Evolutionary conservation across 2,888 invertebrate genomes (phyloP).

Genomic region (Tyria jacobaeae): DNA sequence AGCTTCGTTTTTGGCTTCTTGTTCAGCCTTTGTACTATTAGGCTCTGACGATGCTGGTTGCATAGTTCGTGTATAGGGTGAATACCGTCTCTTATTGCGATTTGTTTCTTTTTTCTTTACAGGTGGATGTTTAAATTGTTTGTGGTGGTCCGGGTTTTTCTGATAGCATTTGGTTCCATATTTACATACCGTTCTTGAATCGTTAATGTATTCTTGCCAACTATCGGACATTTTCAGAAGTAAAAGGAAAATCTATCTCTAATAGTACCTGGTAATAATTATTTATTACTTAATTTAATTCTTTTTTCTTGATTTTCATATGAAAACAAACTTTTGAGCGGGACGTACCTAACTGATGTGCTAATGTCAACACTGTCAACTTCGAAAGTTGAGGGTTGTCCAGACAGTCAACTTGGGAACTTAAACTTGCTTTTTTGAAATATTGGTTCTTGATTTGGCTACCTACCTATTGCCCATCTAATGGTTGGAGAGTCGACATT

Average conservation of each 20-base stretch:
- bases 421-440: no score
- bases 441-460: no score
- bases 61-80: constrained; percentile 54
- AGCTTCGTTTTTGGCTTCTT: constrained; percentile 1
- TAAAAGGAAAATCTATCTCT: no score
- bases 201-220: constrained; percentile 69
- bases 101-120: constrained; percentile 57
- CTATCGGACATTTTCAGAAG: constrained; percentile 68
- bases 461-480: no score
- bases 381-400: no score
- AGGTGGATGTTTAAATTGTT: constrained; percentile 92
- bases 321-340: neutral
- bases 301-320: neutral
- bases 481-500: no score
- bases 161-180: constrained; percentile 94
- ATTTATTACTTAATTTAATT: neutral
- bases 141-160: constrained; percentile 90
- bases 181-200: constrained; percentile 89
- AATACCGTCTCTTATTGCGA: constrained; percentile 56
- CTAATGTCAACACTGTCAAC: no score
- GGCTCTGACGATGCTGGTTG: constrained; percentile 17
- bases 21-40: neutral
- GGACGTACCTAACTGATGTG: neutral
- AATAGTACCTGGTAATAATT: neutral
- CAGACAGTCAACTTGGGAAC: no score